Conservation (phyloP, 2,113 vertebrate species). For the Takifugu flavidus region DNA sequence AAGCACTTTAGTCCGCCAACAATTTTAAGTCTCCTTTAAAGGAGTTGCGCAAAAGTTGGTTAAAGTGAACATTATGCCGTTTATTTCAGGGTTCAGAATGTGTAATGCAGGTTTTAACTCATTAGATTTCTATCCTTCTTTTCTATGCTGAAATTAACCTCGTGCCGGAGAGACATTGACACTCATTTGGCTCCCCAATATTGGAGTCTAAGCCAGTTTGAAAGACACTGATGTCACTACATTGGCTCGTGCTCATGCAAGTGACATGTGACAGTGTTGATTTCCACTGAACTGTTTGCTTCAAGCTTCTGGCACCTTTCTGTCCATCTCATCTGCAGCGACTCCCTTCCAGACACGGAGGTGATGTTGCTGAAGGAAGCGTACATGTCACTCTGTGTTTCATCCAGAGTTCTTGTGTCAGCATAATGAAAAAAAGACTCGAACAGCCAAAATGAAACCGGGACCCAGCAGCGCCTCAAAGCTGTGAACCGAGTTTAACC, state of each 20-base stretch:
- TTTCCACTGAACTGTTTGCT: slow-evolving; percentile 29
- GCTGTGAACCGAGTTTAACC: slow-evolving; percentile 38
- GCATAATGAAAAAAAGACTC: slow-evolving; percentile 44
- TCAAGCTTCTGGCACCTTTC: slow-evolving; percentile 31
- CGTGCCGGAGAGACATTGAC: background rate
- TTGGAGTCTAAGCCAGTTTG: slow-evolving; percentile 9
- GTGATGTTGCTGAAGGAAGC: slow-evolving; percentile 23
- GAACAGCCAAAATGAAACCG: slow-evolving; percentile 10
- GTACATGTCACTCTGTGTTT: slow-evolving; percentile 53
- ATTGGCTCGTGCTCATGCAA: slow-evolving; percentile 31
- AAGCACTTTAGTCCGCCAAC: slow-evolving; percentile 42
- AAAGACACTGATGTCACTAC: slow-evolving; percentile 48
- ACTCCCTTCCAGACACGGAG: slow-evolving; percentile 40
- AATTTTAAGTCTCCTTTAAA: slow-evolving; percentile 41
- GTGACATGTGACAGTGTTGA: slow-evolving; percentile 52
- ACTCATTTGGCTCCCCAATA: background rate
- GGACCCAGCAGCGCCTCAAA: slow-evolving; percentile 27
- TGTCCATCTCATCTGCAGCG: slow-evolving; percentile 18
- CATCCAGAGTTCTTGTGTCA: slow-evolving; percentile 43
- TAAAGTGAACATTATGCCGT: too few species aligned
- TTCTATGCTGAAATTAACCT: too few species aligned
- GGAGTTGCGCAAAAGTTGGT: background rate
- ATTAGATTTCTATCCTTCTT: too few species aligned
- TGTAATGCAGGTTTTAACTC: too few species aligned
- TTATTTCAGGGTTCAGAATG: too few species aligned